Percentiles rank a stretch among this genome's conserved stretches.
These are phyloP conservation scores for Chesias legatella DNA, from an alignment of 2,888 invertebrate species.

Conservation along the genomic window DNA sequence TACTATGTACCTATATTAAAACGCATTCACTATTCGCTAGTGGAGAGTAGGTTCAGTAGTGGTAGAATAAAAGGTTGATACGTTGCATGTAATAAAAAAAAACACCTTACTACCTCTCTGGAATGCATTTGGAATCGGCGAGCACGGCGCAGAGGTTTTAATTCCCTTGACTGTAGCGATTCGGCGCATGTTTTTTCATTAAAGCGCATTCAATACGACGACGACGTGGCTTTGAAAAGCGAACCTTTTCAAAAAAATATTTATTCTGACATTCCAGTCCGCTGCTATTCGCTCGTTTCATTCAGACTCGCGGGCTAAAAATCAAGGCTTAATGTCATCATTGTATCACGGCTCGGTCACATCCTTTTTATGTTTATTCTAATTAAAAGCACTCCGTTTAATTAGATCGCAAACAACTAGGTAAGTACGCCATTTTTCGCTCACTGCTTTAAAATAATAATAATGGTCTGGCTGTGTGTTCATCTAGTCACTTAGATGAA, in stretches of 20 bases:
- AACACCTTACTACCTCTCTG: conserved; percentile 33
- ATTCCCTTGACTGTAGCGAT: conserved; percentile 79
- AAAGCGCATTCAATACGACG: conserved; percentile 80
- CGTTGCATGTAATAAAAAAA: too few species aligned
- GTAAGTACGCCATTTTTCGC: conserved; percentile 4
- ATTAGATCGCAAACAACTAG: conserved; percentile 12
- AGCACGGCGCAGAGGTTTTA: conserved; percentile 67
- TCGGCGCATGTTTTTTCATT: conserved; percentile 80
- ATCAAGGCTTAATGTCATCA: conserved; percentile 37
- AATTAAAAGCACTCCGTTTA: conserved; percentile 11
- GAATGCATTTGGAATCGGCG: conserved; percentile 62
- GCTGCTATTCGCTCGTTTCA: conserved; percentile 51
- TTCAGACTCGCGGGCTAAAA: conserved; percentile 58
- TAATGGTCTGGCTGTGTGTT: too few species aligned
- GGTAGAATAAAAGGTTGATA: too few species aligned
- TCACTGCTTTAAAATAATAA: too few species aligned
- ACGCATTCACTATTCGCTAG: too few species aligned
- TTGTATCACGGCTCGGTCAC: conserved; percentile 18
- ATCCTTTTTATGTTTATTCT: conserved; percentile 8
- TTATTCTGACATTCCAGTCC: conserved; percentile 68
- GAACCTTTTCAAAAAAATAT: conserved; percentile 75
- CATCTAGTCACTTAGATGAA: too few species aligned
- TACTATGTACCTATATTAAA: too few species aligned
- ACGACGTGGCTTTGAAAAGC: conserved; percentile 75
- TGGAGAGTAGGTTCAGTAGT: too few species aligned